These are phyloP conservation scores for Nemotelus pantherinus DNA, from an alignment of 2,888 invertebrate species.

Conservation along the genomic window DNA sequence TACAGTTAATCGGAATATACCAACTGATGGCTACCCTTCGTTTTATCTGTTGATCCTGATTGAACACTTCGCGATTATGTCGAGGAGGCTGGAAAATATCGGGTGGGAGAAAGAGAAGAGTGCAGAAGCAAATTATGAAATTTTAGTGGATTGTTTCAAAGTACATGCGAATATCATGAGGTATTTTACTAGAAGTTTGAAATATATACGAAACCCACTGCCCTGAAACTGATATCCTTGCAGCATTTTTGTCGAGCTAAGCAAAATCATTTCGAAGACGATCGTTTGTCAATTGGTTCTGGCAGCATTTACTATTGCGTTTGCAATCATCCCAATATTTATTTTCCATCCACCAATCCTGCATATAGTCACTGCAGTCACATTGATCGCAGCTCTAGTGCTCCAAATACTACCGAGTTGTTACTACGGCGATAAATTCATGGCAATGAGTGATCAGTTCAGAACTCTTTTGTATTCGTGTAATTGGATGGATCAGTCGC, in stretches of 20 bases:
- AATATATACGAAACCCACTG: too few species aligned
- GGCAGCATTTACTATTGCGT: constrained; percentile 1
- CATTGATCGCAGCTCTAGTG: neutral
- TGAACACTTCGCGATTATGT: constrained; percentile 2
- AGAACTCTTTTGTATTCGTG: constrained; percentile 33
- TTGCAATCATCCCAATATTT: neutral
- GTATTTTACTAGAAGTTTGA: too few species aligned
- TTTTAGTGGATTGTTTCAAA: constrained; percentile 21
- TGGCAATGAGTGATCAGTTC: constrained; percentile 20
- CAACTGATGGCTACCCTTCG: constrained; percentile 21
- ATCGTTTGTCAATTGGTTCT: constrained; percentile 24
- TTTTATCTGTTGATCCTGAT: constrained; percentile 10
- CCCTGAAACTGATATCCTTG: too few species aligned
- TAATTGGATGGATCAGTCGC: constrained; percentile 38
- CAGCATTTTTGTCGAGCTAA: constrained; percentile 12
- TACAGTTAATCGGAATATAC: constrained; percentile 10
- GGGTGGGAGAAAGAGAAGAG: neutral
- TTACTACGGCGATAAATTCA: constrained; percentile 40
- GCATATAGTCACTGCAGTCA: neutral
- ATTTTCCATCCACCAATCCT: neutral
- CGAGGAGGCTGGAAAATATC: neutral
- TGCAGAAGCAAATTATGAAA: neutral
- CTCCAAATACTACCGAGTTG: constrained; percentile 39
- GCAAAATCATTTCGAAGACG: constrained; percentile 7
- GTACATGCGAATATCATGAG: constrained; percentile 1